Evolutionary conservation across 2,113 vertebrate species (phyloP), one percentile per base, ranked within the genome.

Genomic region (Narcine bancroftii): DNA sequence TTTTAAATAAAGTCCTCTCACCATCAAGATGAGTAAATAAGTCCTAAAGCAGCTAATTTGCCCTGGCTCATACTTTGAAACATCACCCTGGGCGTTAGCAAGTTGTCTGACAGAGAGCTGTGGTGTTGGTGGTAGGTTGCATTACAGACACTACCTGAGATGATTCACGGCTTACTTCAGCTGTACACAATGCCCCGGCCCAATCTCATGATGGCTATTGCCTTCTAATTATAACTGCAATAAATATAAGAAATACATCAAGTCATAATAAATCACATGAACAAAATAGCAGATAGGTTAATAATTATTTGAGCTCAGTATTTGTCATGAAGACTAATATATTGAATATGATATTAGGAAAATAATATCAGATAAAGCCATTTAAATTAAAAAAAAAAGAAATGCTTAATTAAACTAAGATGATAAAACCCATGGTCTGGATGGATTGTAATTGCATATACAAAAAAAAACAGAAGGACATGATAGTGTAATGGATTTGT

Each of bases 41-140:
- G n/a, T 21, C 81, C 60, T 87, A 60, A 87, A 87, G 81, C 81
- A 60, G 56, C 53, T 87, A 87, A 36, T 87, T 60, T 87, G 81
- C 81, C 33, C n/a, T 87, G 53, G 81, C 53, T 87, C 81, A 60
- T 87, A 60, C 53, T 60, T 17, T 87, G 15, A 36, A 87, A 26
- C 47, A 83, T 83, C 79, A 83, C 24, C 50, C 79, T 83, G 79
- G 81, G 50, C 53, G 33, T 60, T 87, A 53, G 81, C 81, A 87
- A 87, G 56, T 87, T 60, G 81, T 60, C 81, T n/a, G 17, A 53
- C 53, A 87, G 53, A 36, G 56, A 33, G n/a, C 60, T 87, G 81
- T 87, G 81, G 81, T 87, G 81, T 60, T 19, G 53, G 53, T 60
- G 81, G 53, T 87, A 60, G 53, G 53, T 60, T 87, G 53, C 56